Base-by-base conservation (phyloP, 2,888 invertebrate species). In the Diarsia dahlii region DNA sequence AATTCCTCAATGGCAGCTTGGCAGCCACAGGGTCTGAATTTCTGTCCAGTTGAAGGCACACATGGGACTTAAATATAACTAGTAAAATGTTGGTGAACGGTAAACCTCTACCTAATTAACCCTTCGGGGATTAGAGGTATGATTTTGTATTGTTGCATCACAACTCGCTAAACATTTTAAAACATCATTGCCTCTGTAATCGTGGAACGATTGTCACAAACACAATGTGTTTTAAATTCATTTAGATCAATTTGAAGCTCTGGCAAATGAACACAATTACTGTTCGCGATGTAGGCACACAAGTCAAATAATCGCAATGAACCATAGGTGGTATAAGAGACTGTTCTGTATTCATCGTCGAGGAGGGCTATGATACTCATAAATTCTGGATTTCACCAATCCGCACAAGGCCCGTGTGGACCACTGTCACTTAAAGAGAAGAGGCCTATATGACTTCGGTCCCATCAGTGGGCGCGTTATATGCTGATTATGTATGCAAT, bases 181-280 rank as follows among this genome's bases (percentile, higher is more conserved):
- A 18, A 60, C 18, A 10, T 34, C 28, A 60, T 9, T 9, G 18
- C 34, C 60, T 34, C 8, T 58, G 18, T 3, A 3, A 34, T 52
- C 52, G 1, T 6, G 18, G n/a, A 28, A 60, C 18, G 18, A 58
- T 34, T 28, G 58, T 28, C 28, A 28, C 28, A 28, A 54, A 23
- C 56, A 56, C 58, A 60, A 60, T 60, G 18, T 60, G 34, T 34
- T 60, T 58, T 28, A 58, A 34, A 58, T 58, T 58, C 28, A 18
- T 15, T 58, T 60, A 10, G 60, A 60, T 34, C 34, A 60, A 60
- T 34, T 34, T 60, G 60, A 34, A 34, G 28, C 28, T 58, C 8
- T 9, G 3, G 18, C 28, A 58, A 58, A 58, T 28, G 3, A 58
- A 58, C 58, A 58, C 58, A 28, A 15, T 58, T 28, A 58, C 15